Conservation (phyloP, 2,797 vertebrate genomes). For the Xiphophorus birchmanni region DNA sequence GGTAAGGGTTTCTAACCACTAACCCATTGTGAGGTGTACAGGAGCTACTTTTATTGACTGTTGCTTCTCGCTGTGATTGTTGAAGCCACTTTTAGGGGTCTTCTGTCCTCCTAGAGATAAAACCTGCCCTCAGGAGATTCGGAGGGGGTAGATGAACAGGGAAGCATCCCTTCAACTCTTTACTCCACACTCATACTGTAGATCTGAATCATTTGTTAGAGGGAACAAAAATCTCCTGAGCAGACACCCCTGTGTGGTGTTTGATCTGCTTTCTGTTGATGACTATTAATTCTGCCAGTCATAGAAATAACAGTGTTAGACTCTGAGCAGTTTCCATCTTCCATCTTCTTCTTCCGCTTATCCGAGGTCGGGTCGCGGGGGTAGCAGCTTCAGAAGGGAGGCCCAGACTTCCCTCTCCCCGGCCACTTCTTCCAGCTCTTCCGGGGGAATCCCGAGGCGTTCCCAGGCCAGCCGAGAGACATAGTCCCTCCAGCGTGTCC, state of each 20-base stretch:
- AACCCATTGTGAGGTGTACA: not conserved
- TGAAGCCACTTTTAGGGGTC: conserved; percentile 1
- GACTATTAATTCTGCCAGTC: not conserved
- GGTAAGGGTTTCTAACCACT: not conserved
- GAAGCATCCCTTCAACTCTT: not conserved
- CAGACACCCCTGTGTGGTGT: conserved; percentile 13
- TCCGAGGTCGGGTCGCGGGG: too few relatives aligned
- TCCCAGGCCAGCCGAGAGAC: too few relatives aligned
- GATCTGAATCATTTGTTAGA: conserved; percentile 43
- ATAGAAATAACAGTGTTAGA: not conserved
- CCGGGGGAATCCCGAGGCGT: too few relatives aligned
- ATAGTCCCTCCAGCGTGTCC: too few relatives aligned
- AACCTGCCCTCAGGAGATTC: conserved; percentile 26
- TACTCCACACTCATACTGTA: conserved; percentile 8
- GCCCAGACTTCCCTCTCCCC: too few relatives aligned
- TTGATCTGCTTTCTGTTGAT: conserved; percentile 3
- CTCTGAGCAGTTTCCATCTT: not conserved
- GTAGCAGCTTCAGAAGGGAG: too few relatives aligned
- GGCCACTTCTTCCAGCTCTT: too few relatives aligned
- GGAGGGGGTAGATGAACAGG: conserved; percentile 35
- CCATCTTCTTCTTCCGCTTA: too few relatives aligned
- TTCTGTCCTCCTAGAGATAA: conserved; percentile 7
- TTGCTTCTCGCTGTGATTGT: conserved; percentile 15
- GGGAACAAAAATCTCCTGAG: conserved; percentile 34
- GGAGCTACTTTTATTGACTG: conserved; percentile 3